A percentile compares a stretch with the other conserved stretches of the same genome.
These are phyloP conservation scores for Daubentonia madagascariensis DNA, from an alignment of 2,113 vertebrate species.

Conservation along the genomic window DNA sequence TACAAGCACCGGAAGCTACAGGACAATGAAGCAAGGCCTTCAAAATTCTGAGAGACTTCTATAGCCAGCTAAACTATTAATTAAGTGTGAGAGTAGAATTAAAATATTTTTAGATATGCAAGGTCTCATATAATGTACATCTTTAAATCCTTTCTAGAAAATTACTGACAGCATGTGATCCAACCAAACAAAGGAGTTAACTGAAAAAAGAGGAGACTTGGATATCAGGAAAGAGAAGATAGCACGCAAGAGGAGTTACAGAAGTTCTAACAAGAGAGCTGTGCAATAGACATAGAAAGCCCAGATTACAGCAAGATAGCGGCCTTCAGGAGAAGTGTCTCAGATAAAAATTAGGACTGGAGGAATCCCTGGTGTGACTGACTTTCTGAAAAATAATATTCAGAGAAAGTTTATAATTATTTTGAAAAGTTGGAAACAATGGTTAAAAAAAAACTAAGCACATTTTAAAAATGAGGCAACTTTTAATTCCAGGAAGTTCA, in stretches of 20 bases:
- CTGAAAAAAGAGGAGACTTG: background rate
- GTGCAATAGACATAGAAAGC: background rate
- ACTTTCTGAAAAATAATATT: background rate
- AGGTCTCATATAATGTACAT: background rate
- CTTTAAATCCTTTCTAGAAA: slow-evolving; percentile 13
- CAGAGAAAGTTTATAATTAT: background rate
- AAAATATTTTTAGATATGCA: background rate
- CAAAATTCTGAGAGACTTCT: background rate
- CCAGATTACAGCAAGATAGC: background rate
- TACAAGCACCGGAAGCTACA: background rate
- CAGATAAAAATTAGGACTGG: background rate
- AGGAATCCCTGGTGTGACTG: background rate
- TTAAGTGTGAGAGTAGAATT: background rate
- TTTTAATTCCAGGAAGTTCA: background rate
- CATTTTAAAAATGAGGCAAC: background rate
- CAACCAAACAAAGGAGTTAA: background rate
- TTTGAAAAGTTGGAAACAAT: background rate
- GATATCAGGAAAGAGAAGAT: background rate
- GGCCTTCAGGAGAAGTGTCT: background rate
- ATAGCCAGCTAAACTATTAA: background rate
- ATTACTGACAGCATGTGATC: background rate
- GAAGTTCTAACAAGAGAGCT: background rate
- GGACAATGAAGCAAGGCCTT: background rate
- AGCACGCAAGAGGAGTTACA: background rate
- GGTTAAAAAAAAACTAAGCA: background rate